These are phyloP conservation scores for Cancer borealis DNA, from an alignment of 2,888 invertebrate species.

Conservation along the genomic window DNA sequence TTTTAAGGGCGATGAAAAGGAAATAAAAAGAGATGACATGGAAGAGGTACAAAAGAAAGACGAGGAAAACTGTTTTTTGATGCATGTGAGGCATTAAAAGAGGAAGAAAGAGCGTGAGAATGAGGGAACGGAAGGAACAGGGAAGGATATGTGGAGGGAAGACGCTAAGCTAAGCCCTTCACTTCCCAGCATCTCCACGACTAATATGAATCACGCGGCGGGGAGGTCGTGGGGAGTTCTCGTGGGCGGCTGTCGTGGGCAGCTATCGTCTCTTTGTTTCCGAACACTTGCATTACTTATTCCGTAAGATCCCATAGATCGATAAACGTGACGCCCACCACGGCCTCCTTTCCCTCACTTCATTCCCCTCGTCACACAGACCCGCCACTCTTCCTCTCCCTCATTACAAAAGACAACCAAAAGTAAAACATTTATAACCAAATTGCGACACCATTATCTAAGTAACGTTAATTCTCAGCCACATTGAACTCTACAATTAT, in stretches of 20 bases:
- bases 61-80: neutral
- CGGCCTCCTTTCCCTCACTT: neutral
- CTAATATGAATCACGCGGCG: neutral
- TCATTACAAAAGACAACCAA: neutral
- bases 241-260: neutral
- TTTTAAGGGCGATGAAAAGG: neutral
- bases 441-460: neutral
- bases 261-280: conserved; percentile 1
- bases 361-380: neutral
- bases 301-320: neutral
- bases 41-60: conserved; percentile 16
- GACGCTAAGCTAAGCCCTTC: neutral
- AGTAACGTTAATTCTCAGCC: neutral
- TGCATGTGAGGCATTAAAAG: neutral
- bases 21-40: neutral
- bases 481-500: neutral
- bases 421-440: neutral
- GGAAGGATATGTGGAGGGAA: neutral
- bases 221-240: neutral
- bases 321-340: neutral
- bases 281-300: neutral
- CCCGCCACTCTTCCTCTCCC: neutral
- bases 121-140: conserved; percentile 13
- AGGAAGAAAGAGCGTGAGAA: neutral
- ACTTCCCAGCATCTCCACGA: neutral